Evolutionary conservation across 1,140 invertebrate genomes (phyloP).

Genomic region (Drosophila hydei): DNA sequence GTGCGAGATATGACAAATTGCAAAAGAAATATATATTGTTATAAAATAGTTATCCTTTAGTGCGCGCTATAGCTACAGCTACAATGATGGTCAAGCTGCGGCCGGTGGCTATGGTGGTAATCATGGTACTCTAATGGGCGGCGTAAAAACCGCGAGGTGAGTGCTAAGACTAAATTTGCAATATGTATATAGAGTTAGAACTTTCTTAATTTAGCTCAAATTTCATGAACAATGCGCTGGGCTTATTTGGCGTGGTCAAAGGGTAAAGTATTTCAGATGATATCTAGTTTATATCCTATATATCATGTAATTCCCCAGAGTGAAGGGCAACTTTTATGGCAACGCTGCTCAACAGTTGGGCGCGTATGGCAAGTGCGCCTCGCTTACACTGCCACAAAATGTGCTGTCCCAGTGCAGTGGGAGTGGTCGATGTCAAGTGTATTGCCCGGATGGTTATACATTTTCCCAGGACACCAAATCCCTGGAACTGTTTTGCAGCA

Average conservation of each 20-base stretch:
- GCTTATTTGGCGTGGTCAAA: constrained; percentile 51
- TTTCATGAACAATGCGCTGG: constrained; percentile 49
- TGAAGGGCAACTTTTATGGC: constrained; percentile 61
- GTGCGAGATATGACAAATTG: constrained; percentile 31
- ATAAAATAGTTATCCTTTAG: constrained; percentile 24
- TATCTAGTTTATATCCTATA: not conserved
- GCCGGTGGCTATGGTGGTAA: constrained; percentile 28
- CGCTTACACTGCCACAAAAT: constrained; percentile 57
- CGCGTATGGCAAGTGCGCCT: constrained; percentile 54
- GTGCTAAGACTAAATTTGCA: too few relatives aligned
- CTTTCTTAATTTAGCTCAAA: constrained; percentile 20
- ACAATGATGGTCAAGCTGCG: constrained; percentile 25
- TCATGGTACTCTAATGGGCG: constrained; percentile 9
- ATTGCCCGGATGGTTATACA: constrained; percentile 85
- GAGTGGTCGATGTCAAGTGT: constrained; percentile 84
- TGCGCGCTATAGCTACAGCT: constrained; percentile 51
- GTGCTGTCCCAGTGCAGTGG: constrained; percentile 53
- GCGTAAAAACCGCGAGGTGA: constrained; percentile 49
- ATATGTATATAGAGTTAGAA: not conserved
- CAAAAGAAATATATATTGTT: not conserved
- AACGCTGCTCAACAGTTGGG: constrained; percentile 33
- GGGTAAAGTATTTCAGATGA: constrained; percentile 35
- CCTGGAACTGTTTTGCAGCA: constrained; percentile 85
- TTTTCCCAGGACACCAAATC: constrained; percentile 86
- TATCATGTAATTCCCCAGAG: not conserved